Conservation (phyloP, 1,140 invertebrate genomes). For the Hormaphis cornu region DNA sequence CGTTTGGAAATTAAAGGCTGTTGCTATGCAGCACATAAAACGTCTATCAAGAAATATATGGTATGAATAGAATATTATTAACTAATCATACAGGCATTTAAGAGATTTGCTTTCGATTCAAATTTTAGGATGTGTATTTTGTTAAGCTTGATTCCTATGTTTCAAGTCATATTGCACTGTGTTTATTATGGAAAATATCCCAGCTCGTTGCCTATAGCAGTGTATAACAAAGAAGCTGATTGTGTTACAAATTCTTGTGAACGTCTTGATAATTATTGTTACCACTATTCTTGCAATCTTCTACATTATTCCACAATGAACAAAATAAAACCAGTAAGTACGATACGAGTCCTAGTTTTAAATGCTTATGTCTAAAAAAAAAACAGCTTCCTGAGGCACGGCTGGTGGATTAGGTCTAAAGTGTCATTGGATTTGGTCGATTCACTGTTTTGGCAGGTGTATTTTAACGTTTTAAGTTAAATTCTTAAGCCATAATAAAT, state of each 20-base stretch:
- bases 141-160: neutral
- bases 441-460: no score
- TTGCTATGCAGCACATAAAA: neutral
- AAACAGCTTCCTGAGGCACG: no score
- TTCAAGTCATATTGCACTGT: neutral
- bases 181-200: constrained; percentile 4
- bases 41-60: neutral
- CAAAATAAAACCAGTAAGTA: neutral
- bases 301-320: neutral
- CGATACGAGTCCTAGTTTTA: no score
- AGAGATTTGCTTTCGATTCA: neutral
- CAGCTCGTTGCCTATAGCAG: neutral
- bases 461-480: no score
- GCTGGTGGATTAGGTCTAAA: no score
- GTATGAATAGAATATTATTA: neutral
- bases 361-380: no score
- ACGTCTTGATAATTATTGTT: neutral
- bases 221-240: constrained; percentile 20
- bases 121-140: constrained; percentile 5
- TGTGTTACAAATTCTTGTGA: neutral
- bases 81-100: neutral
- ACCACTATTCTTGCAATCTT: neutral
- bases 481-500: no score
- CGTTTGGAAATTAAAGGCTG: constrained; percentile 2
- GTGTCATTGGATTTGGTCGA: no score